Base-by-base conservation (phyloP, 2,797 vertebrate species). In the Thamnophis elegans region DNA sequence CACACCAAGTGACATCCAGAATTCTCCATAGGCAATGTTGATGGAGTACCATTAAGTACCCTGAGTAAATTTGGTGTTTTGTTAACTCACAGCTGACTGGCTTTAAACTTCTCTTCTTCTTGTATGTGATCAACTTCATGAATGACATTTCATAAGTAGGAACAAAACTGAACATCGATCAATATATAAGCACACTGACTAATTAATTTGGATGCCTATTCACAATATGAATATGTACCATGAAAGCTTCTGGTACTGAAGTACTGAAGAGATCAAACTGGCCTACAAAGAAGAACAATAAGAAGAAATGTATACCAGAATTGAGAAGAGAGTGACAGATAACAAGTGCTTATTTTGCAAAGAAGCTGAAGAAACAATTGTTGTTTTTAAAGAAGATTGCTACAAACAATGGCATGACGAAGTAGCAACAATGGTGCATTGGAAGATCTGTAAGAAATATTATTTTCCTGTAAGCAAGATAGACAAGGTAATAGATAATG, bases 81-180 rank as follows among this genome's bases (percentile, higher is more conserved):
- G 28, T 87, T 53, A 32, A 56, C 28, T 20, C 53, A n/a, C 7
- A 87, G 53, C 13, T 55, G 53, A n/a, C 14, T 18, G 85, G 53
- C 51, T 86, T 42, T 14, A 56, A 32, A 87, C 18, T 11, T 18
- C 14, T 36, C 16, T 73, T 68, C 13, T 68, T 73, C 2, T 7
- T 65, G 28, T n/a, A 6, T 65, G 28, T 65, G 28, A 73, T 73
- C n/a, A 32, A 32, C 65, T 16, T 32, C 65, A 36, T 36, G n/a
- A 73, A 1, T 73, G 65, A 8, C 16, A 36, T 73, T 73, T 73
- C 32, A 18, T 20, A 73, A 73, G n/a, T n/a, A n/a, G n/a, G n/a
- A 20, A 14, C 14, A 8, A 28, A 90, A 47, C 7, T 59, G 12
- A 93, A 32, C 0, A 56, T 20, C 0, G 0, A 28, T 1, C 82